phyloP scores from a whole-genome alignment of 2,888 invertebrate genomes.

The Drosophila paucipuncta region DNA sequence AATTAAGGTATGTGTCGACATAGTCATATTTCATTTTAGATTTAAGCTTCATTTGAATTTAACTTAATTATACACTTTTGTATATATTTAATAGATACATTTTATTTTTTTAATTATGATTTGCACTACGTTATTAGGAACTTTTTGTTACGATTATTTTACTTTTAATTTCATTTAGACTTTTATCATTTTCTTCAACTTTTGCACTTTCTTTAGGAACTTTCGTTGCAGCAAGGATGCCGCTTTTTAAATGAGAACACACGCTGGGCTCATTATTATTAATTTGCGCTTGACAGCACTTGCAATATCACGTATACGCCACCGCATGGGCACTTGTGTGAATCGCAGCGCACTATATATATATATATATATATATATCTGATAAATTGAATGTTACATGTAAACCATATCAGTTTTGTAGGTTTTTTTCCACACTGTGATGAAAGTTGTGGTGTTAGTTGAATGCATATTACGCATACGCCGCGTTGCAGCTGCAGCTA shows the following conservation, averaged over 20 bases:
- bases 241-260: not conserved
- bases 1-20: not conserved
- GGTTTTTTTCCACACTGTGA: slow-evolving; percentile 1
- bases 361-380: not conserved
- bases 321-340: slow-evolving; percentile 16
- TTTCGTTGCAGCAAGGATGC: slow-evolving; percentile 45
- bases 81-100: not conserved
- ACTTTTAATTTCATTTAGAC: slow-evolving; percentile 6
- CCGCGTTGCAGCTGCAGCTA: slow-evolving; percentile 22
- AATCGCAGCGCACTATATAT: not conserved
- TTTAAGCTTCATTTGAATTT: not conserved
- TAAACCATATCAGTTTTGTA: slow-evolving; percentile 9
- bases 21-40: not conserved
- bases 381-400: slow-evolving; percentile 6
- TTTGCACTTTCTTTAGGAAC: slow-evolving; percentile 69
- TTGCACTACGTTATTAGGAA: slow-evolving; percentile 64
- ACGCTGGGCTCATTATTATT: slow-evolving; percentile 12
- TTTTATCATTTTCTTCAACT: not conserved
- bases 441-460: slow-evolving; percentile 18
- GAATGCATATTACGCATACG: slow-evolving; percentile 48
- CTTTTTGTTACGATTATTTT: slow-evolving; percentile 47
- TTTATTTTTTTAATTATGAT: slow-evolving; percentile 2
- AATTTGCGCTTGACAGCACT: not conserved
- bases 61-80: slow-evolving; percentile 6
- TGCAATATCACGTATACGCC: slow-evolving; percentile 50